Base-by-base conservation (phyloP, 1,140 invertebrate species). In the Teleogryllus occipitalis region DNA sequence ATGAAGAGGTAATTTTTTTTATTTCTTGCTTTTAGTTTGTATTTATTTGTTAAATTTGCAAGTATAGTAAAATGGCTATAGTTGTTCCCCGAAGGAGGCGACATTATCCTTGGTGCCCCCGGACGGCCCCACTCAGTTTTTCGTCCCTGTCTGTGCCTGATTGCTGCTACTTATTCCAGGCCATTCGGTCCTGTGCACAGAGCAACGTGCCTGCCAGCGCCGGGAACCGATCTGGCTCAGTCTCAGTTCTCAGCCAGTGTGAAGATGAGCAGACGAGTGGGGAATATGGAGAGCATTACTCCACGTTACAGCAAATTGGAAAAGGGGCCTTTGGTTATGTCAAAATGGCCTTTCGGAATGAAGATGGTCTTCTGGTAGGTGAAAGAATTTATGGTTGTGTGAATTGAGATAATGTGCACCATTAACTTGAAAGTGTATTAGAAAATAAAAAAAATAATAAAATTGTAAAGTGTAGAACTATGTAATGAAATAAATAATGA, bases 311-410 rank as follows among this genome's bases (percentile, higher is more conserved):
- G 82, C 90, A 92, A 82, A 93, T 94, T 77, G 92, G 93, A 5
- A 92, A 93, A 85, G 93, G 93, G 47, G 92, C 92, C 6, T 94
- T 92, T 86, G 93, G 93, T 0, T 93, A 91, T 83, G 93, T 94
- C 0, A 92, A 92, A 82, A 88, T 93, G 86, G 90, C 90, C 18
- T 89, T 88, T 82, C 85, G 91, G 21, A 90, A 90, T 78, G 85
- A 86, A 0, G 91, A 93, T 84, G 86, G 88, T 0, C 83, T 92
- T 75, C 84, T 93, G 85, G 88, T 88, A 84, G 81, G 82, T 81
- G 27, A 39, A 1, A 39, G 27, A 39, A 39, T 39, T 39, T 39
- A 39, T 5, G 5, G 1, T 39, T 39, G 27, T 39, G 27, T 39
- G 27, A 39, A 39, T 2, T 39, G 5, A 1, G 27, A 39, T 39